Evolutionary conservation across 2,888 invertebrate species (phyloP).

Genomic region (Thalpophila matura): DNA sequence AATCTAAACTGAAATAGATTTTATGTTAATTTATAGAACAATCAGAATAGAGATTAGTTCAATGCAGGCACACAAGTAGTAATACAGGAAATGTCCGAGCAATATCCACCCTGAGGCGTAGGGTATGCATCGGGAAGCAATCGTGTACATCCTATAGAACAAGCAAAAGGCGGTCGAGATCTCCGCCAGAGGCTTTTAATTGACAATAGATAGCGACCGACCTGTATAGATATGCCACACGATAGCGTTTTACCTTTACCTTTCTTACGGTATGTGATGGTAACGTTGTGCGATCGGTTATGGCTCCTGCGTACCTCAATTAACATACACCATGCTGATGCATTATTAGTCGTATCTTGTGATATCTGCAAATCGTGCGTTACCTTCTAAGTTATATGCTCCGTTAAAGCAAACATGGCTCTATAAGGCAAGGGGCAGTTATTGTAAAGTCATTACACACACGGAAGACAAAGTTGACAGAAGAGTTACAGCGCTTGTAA

Average conservation of each 20-base stretch:
- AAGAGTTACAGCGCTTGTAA: conserved; percentile 66
- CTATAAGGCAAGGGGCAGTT: conserved; percentile 70
- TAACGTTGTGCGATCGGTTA: conserved; percentile 53
- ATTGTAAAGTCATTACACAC: conserved; percentile 69
- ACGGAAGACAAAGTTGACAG: conserved; percentile 65
- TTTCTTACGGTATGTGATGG: conserved; percentile 74
- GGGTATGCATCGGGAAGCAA: conserved; percentile 85
- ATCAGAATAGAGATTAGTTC: conserved; percentile 80
- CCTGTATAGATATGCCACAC: conserved; percentile 75
- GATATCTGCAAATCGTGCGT: conserved; percentile 66
- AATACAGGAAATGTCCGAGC: conserved; percentile 88
- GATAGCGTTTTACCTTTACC: conserved; percentile 83
- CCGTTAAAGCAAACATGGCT: conserved; percentile 64
- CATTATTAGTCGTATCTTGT: conserved; percentile 72
- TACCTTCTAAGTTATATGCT: conserved; percentile 65
- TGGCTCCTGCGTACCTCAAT: conserved; percentile 62
- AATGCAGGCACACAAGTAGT: conserved; percentile 79
- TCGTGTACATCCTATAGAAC: conserved; percentile 83
- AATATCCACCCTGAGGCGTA: conserved; percentile 84
- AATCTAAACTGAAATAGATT: conserved; percentile 78
- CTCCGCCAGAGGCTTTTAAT: conserved; percentile 85
- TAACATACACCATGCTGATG: conserved; percentile 69
- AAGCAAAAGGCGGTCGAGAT: conserved; percentile 87
- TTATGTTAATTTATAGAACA: conserved; percentile 85
- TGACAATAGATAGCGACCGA: conserved; percentile 84